Evolutionary conservation across 2,113 vertebrate genomes (phyloP).

Genomic region (Chinchilla lanigera): DNA sequence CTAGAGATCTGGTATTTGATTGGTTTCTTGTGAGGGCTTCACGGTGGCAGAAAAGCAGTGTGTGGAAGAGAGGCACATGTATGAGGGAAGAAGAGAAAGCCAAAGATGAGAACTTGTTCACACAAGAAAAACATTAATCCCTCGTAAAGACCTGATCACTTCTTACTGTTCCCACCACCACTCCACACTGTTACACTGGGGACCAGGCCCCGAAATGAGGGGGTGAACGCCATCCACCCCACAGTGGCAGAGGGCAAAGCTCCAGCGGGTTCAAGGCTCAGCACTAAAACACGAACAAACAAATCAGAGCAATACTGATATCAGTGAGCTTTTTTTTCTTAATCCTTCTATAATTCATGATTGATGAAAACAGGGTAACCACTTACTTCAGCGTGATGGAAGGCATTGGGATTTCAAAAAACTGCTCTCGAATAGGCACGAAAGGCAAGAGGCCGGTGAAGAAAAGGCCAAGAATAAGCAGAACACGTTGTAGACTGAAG

Average conservation of each 20-base stretch:
- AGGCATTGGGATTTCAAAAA: constrained; percentile 99
- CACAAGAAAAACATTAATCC: neutral
- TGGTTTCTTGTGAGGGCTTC: neutral
- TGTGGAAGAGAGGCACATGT: neutral
- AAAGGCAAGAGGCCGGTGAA: constrained; percentile 98
- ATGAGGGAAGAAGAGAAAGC: neutral
- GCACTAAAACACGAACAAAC: neutral
- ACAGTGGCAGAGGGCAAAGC: neutral
- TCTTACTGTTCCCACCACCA: neutral
- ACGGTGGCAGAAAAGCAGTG: neutral
- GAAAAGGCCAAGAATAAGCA: constrained; percentile 95
- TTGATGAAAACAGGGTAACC: neutral
- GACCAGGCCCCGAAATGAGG: neutral
- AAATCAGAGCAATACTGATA: neutral
- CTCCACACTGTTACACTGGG: neutral
- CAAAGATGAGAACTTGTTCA: neutral
- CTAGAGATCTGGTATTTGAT: neutral
- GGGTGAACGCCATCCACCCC: neutral
- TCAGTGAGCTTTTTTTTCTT: constrained; percentile 23
- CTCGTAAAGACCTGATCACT: neutral
- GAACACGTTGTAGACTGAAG: constrained; percentile 95
- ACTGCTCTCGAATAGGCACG: constrained; percentile 95
- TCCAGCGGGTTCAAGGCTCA: neutral
- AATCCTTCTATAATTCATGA: neutral
- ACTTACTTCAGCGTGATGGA: constrained; percentile 97